These are phyloP conservation scores for Argopecten irradians DNA, from an alignment of 1,140 invertebrate genomes.

Conservation along the genomic window DNA sequence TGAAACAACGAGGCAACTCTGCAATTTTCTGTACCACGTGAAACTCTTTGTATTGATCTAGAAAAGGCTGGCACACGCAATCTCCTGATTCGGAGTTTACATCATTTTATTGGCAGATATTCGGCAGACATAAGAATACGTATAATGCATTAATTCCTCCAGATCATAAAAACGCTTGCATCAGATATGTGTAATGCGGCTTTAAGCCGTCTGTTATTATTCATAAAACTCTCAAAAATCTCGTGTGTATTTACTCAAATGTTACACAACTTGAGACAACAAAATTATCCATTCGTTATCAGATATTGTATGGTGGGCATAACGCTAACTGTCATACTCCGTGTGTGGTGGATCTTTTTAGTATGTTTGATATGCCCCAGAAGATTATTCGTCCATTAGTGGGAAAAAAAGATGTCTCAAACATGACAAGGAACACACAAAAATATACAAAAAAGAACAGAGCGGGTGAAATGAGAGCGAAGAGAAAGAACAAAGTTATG, in stretches of 20 bases:
- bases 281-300: neutral
- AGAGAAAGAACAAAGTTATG: neutral
- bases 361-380: neutral
- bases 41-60: neutral
- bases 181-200: neutral
- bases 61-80: neutral
- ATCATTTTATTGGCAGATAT: neutral
- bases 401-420: neutral
- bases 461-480: no score
- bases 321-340: neutral
- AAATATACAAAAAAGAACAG: no score
- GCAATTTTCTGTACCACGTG: constrained; percentile 21
- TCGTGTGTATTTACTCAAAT: constrained; percentile 6
- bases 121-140: neutral
- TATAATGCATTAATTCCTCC: neutral
- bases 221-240: neutral
- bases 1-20: neutral
- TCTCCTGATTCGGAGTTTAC: neutral
- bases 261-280: constrained; percentile 14
- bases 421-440: no score
- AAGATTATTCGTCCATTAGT: neutral
- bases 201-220: neutral
- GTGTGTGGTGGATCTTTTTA: neutral
- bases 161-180: neutral
- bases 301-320: neutral